Evolutionary conservation across 2,113 vertebrate genomes (phyloP), one percentile per base, ranked within the genome.

Genomic region (Suncus etruscus): DNA sequence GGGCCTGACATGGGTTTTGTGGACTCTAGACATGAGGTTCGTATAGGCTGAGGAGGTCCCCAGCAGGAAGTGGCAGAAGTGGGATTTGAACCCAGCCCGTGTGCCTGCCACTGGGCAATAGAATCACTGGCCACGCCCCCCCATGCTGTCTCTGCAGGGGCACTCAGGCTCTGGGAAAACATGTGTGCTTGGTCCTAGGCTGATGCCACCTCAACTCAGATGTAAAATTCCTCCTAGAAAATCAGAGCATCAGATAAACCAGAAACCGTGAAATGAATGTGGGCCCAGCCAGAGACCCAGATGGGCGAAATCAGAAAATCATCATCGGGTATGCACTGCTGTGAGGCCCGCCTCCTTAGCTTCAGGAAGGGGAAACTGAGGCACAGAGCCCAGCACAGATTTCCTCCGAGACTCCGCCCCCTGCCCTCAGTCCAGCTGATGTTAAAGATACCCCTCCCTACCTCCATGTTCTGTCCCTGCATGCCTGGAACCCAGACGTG

Each of bases 211-310:
- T 29, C 68, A 75, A 72, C 39, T 18, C 89, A 87, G 81, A 89
- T 27, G 87, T 76, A 61, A 89, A 78, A 94, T 87, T 87, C 75
- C 90, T 95, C 77, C 94, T 79, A 90, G 95, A 94, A 94, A 94
- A 94, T 92, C 95, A 96, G 91, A 73, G 94, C 91, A 94, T 92
- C 87, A 94, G 61, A 83, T 87, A 90, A 94, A 90, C 87, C 94
- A 90, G 63, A 80, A 32, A 81, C 75, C 86, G 54, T 94, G 93
- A 96, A 94, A 95, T 94, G 94, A 93, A 63, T 48, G 61, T 90
- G 90, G 83, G 51, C 90, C 90, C 29, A 14, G 69, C 65, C 86
- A 92, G 93, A 65, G 50, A 12, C 70, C 84, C 81, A 29, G 74
- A 63, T 3, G 5, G 8, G 25, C 0, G 66, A 11, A 47, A 91